These are phyloP conservation scores for Equus przewalskii DNA, from an alignment of 2,113 vertebrate genomes.

Conservation along the genomic window DNA sequence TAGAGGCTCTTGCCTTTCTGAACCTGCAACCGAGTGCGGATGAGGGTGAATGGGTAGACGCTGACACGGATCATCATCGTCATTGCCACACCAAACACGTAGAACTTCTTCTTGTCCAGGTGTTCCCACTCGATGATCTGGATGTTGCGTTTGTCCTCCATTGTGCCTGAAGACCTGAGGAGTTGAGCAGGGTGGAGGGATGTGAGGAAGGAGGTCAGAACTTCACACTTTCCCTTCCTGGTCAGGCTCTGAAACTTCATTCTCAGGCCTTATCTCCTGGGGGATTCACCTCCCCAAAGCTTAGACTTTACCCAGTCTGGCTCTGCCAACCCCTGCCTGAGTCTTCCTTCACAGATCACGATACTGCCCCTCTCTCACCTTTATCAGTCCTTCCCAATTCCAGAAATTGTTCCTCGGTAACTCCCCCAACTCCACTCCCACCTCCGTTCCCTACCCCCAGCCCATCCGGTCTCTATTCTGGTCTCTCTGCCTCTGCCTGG, in stretches of 20 bases:
- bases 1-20: constrained; percentile 97
- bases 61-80: constrained; percentile 96
- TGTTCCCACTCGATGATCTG: constrained; percentile 99
- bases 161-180: constrained; percentile 54
- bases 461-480: background rate
- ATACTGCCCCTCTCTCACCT: background rate
- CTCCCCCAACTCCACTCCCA: background rate
- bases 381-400: background rate
- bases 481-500: background rate
- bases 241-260: background rate
- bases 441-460: background rate
- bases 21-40: constrained; percentile 96
- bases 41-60: constrained; percentile 96
- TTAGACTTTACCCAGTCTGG: background rate
- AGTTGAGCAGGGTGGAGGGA: background rate
- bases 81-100: constrained; percentile 96
- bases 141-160: constrained; percentile 94
- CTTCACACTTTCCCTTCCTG: background rate
- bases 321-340: background rate
- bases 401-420: background rate
- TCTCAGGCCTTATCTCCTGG: background rate
- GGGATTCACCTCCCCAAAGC: background rate
- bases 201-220: background rate
- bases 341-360: background rate
- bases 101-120: constrained; percentile 99